Conservation (phyloP, 30 jellyfish, hydroid and myxozoan species). For the Haliclystus octoradiatus region DNA sequence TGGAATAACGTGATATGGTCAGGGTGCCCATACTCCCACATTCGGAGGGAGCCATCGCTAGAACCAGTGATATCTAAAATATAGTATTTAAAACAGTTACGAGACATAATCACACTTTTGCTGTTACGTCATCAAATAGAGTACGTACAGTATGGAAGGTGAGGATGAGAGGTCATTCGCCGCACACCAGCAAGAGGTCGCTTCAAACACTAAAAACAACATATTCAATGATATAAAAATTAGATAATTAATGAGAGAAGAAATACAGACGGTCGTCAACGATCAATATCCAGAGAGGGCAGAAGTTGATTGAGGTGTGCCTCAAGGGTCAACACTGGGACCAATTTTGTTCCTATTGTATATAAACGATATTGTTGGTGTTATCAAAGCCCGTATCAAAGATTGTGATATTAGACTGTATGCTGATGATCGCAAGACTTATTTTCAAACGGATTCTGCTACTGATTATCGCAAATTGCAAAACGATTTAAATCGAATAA, state of each 20-base stretch:
- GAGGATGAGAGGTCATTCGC: constrained; percentile 80
- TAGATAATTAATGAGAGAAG: neutral
- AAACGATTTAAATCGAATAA: too few relatives aligned
- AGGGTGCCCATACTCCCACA: constrained; percentile 81
- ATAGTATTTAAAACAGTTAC: neutral
- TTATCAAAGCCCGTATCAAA: neutral
- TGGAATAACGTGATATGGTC: constrained; percentile 59
- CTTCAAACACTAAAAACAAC: constrained; percentile 24
- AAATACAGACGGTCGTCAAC: constrained; percentile 1
- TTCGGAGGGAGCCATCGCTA: constrained; percentile 69
- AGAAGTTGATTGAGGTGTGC: too few relatives aligned
- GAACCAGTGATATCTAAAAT: constrained; percentile 74
- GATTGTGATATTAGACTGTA: too few relatives aligned
- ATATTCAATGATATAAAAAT: neutral
- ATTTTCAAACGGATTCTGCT: too few relatives aligned
- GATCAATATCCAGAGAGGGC: neutral
- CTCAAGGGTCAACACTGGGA: neutral
- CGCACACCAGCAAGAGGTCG: constrained; percentile 50
- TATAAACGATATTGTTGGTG: neutral
- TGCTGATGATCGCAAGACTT: too few relatives aligned
- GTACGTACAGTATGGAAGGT: constrained; percentile 75
- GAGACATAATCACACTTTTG: neutral
- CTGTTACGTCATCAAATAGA: neutral
- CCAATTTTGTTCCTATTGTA: neutral
- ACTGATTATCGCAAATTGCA: too few relatives aligned